Percentiles rank a stretch among this genome's conserved stretches.
Conservation (phyloP, 2,888 invertebrate species). For the Molorchus minor region DNA sequence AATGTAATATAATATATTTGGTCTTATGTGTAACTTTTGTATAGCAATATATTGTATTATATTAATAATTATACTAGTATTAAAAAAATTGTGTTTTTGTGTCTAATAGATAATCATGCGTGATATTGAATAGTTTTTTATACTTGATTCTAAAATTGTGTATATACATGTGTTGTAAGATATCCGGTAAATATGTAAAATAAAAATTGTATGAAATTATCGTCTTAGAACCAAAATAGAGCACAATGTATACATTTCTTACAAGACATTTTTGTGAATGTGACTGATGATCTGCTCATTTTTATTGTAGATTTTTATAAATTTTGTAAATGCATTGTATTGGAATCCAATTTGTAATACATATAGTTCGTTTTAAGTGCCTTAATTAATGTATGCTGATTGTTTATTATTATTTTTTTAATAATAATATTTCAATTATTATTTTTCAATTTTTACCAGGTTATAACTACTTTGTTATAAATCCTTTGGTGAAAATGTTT, state of each 20-base stretch:
- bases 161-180: conserved; percentile 16
- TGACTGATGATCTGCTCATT: conserved; percentile 32
- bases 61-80: conserved; percentile 25
- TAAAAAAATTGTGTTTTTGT: conserved; percentile 29
- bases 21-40: conserved; percentile 32
- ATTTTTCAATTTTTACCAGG: conserved; percentile 22
- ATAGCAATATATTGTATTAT: conserved; percentile 34
- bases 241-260: conserved; percentile 25
- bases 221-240: conserved; percentile 16
- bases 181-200: conserved; percentile 22
- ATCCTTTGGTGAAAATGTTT: conserved; percentile 28
- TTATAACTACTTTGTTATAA: conserved; percentile 21
- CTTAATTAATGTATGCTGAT: conserved; percentile 3
- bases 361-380: conserved; percentile 21
- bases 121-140: conserved; percentile 6
- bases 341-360: no score
- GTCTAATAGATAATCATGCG: conserved; percentile 4
- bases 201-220: conserved; percentile 17
- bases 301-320: conserved; percentile 24
- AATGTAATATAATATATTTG: conserved; percentile 32
- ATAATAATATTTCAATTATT: conserved; percentile 6
- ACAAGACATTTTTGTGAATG: conserved; percentile 21
- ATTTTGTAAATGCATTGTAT: conserved; percentile 14
- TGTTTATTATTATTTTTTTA: conserved; percentile 14
- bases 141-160: conserved; percentile 1